Conservation (phyloP, 2,797 vertebrate genomes). For the Picus viridis region DNA sequence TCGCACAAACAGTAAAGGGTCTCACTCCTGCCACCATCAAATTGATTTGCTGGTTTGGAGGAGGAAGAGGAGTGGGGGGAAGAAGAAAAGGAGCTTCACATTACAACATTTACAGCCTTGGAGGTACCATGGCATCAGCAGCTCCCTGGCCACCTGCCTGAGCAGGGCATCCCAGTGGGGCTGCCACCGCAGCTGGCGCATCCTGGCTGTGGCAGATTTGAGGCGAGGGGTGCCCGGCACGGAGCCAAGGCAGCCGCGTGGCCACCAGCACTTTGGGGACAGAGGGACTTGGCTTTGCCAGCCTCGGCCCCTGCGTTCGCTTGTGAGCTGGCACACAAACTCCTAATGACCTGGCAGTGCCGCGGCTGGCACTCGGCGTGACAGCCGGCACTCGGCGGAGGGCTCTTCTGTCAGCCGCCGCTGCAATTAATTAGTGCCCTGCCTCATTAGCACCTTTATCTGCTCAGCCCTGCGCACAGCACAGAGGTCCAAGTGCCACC, state of each 20-base stretch:
- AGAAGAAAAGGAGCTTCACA: background rate
- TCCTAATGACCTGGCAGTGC: background rate
- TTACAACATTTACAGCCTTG: background rate
- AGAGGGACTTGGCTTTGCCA: background rate
- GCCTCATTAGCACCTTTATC: slow-evolving; percentile 45
- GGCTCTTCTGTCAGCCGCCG: background rate
- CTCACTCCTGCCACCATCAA: slow-evolving; percentile 19
- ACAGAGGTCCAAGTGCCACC: fast-evolving
- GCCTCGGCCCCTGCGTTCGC: background rate
- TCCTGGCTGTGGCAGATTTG: fast-evolving
- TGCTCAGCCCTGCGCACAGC: background rate
- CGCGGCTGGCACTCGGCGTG: background rate
- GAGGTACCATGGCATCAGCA: fast-evolving
- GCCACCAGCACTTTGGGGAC: background rate
- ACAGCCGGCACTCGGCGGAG: background rate
- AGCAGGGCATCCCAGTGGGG: fast-evolving
- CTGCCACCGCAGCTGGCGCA: background rate
- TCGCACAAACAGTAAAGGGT: background rate
- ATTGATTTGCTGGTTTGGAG: slow-evolving; percentile 50
- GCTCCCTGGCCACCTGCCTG: fast-evolving
- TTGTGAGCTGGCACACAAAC: background rate
- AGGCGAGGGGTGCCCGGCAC: fast-evolving
- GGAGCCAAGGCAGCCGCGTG: background rate
- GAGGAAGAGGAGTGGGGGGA: background rate
- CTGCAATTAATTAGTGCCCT: slow-evolving; percentile 51